Evolutionary conservation across 1,140 invertebrate species (phyloP).

Genomic region (Vollenhovia emeryi): DNA sequence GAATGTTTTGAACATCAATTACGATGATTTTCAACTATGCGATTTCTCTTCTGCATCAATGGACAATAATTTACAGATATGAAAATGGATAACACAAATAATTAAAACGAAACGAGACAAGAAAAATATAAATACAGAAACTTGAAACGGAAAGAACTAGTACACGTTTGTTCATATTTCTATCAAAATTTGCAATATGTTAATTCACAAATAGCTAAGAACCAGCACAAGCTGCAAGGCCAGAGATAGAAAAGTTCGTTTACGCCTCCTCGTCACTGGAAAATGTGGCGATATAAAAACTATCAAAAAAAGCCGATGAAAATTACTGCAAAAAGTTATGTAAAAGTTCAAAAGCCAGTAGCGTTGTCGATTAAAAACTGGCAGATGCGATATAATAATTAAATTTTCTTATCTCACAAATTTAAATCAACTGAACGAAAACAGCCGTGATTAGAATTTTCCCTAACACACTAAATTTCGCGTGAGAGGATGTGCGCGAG

Average conservation of each 20-base stretch:
- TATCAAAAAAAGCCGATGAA: neutral
- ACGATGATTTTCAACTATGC: neutral
- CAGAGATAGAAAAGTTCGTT: neutral
- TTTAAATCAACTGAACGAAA: neutral
- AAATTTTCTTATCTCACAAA: neutral
- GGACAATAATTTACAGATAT: neutral
- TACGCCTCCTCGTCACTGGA: neutral
- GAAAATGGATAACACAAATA: neutral
- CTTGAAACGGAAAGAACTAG: neutral
- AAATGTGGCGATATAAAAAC: neutral
- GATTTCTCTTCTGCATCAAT: neutral
- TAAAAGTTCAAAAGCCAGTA: neutral
- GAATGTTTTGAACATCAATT: neutral
- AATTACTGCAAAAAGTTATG: neutral
- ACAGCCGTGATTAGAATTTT: conserved; percentile 9
- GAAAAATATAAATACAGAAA: neutral
- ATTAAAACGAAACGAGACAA: neutral
- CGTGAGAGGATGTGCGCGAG: neutral
- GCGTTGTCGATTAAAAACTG: neutral
- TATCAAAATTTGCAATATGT: neutral
- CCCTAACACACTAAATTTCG: neutral
- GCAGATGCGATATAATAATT: neutral
- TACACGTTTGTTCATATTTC: neutral
- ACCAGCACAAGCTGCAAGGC: neutral
- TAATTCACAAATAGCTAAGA: neutral